These are phyloP conservation scores for Epinephelus lanceolatus DNA, from an alignment of 2,113 vertebrate species.

Conservation along the genomic window DNA sequence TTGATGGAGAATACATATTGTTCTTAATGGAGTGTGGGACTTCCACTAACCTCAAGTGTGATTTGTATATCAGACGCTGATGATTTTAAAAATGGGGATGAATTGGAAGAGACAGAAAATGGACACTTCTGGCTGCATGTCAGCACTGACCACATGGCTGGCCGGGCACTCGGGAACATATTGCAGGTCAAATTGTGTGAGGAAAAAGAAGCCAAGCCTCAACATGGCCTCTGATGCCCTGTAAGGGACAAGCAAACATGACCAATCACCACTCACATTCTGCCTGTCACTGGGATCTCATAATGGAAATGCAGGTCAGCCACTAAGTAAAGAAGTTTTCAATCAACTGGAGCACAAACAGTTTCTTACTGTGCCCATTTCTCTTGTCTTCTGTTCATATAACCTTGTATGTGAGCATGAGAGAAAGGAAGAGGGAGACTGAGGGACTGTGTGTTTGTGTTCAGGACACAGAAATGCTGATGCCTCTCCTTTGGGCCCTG, in stretches of 20 bases:
- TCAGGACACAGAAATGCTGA: constrained; percentile 70
- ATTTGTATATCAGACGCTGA: neutral
- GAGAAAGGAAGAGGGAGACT: neutral
- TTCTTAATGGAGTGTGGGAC: neutral
- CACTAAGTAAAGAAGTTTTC: neutral
- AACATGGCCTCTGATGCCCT: neutral
- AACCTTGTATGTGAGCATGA: constrained; percentile 25
- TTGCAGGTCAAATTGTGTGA: constrained; percentile 7
- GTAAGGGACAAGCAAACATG: neutral
- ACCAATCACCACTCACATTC: constrained; percentile 12
- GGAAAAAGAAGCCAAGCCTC: neutral
- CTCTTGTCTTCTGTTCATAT: neutral
- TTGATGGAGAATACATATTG: too few species aligned
- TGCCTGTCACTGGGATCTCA: constrained; percentile 8
- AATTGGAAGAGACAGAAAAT: neutral
- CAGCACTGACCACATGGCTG: neutral
- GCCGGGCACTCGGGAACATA: neutral
- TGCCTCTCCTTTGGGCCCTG: constrained; percentile 69
- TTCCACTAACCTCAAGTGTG: neutral
- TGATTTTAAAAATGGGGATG: neutral
- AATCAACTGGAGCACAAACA: neutral
- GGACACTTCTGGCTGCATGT: constrained; percentile 2
- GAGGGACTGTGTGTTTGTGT: constrained; percentile 14
- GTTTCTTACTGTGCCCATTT: neutral
- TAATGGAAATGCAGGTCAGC: neutral